Evolutionary conservation across 1,140 invertebrate genomes (phyloP), one percentile per base, ranked within the genome.

Genomic region (Zaprionus lachaisei): DNA sequence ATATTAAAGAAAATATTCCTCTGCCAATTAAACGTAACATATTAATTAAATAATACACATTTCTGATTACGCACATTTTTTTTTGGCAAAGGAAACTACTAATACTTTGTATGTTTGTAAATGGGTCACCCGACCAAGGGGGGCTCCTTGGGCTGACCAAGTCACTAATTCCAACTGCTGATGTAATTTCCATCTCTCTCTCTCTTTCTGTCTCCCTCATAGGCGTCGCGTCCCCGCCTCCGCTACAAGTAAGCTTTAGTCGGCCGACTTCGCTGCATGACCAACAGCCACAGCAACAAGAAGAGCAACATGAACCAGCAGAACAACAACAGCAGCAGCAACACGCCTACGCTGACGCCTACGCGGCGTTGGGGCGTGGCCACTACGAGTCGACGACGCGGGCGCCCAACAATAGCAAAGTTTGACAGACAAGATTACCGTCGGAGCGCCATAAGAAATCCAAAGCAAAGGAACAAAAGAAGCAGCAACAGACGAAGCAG

Each of bases 171-270:
- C 3, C 9, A 63, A 62, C 24, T 80, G 72, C 63, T 76, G 9
- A 72, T 67, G 14, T 57, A 37, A 68, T 55, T 41, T 47, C 37
- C 57, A 1, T 20, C 12, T 37, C 14, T 28, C 38, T 47, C 14
- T 64, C 44, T 20, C 2, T 28, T 34, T 38, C 6, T 15, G n/a
- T 17, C 15, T 17, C n/a, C n/a, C n/a, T 6, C 38, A 5, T 58
- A 95, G 95, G 95, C 93, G 95, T 94, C 93, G 95, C 94, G 87
- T 95, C 94, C 86, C 95, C 95, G 91, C 94, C 95, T 79, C 95
- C 94, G 91, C 95, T 95, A 93, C 94, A 95, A 92, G 93, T 92
- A 93, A 93, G 92, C 90, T 93, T 94, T 93, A 93, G 93, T 92
- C 93, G 94, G 74, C 93, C 94, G 87, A 83, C 89, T 63, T 92